Evolutionary conservation across 2,888 invertebrate genomes (phyloP).

Genomic region (Diploptera punctata): DNA sequence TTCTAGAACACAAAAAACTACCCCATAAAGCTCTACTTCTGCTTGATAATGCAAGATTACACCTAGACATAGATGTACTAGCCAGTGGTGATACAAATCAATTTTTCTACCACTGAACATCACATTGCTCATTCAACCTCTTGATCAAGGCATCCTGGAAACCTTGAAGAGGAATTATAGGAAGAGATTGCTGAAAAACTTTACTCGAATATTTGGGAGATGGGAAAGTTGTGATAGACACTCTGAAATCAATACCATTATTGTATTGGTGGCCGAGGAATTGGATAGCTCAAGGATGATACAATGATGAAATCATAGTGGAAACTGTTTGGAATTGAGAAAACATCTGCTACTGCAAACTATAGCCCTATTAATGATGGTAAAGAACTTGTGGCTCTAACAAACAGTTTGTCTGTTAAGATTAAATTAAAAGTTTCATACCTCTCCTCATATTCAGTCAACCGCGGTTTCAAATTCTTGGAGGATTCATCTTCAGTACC

Average conservation of each 20-base stretch:
- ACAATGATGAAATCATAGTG: not conserved
- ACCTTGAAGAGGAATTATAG: slow-evolving; percentile 11
- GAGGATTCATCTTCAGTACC: too few species aligned
- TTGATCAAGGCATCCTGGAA: not conserved
- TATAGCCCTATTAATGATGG: not conserved
- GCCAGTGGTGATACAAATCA: too few species aligned
- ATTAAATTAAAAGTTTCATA: too few species aligned
- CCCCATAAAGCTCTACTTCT: not conserved
- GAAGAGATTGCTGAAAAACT: not conserved
- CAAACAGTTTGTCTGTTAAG: not conserved
- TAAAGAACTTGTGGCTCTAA: not conserved
- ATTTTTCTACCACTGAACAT: not conserved
- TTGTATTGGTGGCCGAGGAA: not conserved
- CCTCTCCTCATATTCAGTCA: too few species aligned
- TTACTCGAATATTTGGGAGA: not conserved
- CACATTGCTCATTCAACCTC: slow-evolving; percentile 13
- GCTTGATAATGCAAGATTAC: slow-evolving; percentile 7
- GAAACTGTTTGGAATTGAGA: slow-evolving; percentile 8
- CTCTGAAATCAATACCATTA: not conserved
- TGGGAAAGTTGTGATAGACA: not conserved
- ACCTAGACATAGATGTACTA: not conserved
- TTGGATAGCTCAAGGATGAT: not conserved
- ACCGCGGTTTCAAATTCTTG: too few species aligned
- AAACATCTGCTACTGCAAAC: not conserved
- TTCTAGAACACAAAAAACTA: slow-evolving; percentile 3